Base-by-base conservation (phyloP, 1,140 invertebrate species). In the Drosophila sucinea region DNA sequence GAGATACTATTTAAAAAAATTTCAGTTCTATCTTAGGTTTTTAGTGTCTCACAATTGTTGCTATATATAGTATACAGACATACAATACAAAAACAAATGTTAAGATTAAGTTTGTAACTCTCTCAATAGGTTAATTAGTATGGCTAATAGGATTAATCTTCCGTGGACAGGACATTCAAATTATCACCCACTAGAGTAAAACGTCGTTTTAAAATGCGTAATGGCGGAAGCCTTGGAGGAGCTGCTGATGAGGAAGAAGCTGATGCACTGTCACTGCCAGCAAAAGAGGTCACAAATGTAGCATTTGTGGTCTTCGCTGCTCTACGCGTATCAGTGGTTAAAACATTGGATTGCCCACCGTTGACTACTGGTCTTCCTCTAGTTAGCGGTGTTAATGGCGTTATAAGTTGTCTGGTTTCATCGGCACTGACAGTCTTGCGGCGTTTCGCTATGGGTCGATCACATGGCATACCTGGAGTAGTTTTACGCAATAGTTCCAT, bases 401-500 rank as follows among this genome's bases (percentile, higher is more conserved):
- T 23, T 25, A 23, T 47, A 56, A 8, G 40, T 11, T 6, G 17
- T 25, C 41, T 0, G 7, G 6, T 11, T 7, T 44, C 17, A 29
- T 3, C 11, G 27, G 29, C 6, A 32, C 33, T 54, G 8, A 66
- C 3, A 1, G 62, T 70, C n/a, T 66, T 66, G 25, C 69, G 69
- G 0, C 69, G 62, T 32, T 67, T 33, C 0, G 41, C 33, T 32
- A 60, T 30, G 1, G 44, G 23, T 51, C 27, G 44, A 27, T 1
- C 2, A 3, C 8, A 0, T 51, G 25, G 3, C 25, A 3, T 8
- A 23, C 7, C 7, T 51, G 10, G 1, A 67, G 33, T 8, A 0
- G 56, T 56, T 47, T 71, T 73, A 11, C 6, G 8, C 54, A 74
- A 44, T 0, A 83, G 29, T 2, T 86, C 82, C 2, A 6, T 6